Percentiles rank a stretch among this genome's conserved stretches.
These are phyloP conservation scores for Athalia circularis DNA, from an alignment of 2,888 invertebrate species.

Conservation along the genomic window DNA sequence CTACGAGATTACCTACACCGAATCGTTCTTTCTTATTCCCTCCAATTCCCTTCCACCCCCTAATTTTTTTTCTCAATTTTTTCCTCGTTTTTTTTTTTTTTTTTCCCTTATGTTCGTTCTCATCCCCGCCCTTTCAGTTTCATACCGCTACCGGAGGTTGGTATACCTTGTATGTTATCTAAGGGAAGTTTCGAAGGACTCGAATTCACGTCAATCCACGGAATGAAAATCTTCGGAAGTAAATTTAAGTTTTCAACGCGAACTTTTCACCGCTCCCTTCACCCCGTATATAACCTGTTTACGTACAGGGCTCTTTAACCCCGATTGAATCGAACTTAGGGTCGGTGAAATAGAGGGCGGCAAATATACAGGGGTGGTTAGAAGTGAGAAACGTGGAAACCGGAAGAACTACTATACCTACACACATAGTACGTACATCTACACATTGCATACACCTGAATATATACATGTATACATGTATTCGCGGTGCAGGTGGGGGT, in stretches of 20 bases:
- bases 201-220: constrained; percentile 57
- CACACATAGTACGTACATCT: not conserved
- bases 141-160: not conserved
- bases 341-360: constrained; percentile 23
- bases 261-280: constrained; percentile 4
- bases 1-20: constrained; percentile 35
- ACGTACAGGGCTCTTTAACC: constrained; percentile 23
- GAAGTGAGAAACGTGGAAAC: constrained; percentile 16
- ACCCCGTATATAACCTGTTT: constrained; percentile 4
- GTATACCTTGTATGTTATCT: no score
- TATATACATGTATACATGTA: not conserved
- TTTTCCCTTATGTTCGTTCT: no score
- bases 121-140: not conserved
- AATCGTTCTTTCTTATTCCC: constrained; percentile 9
- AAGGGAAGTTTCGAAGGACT: constrained; percentile 45
- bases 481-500: constrained; percentile 2
- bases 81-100: not conserved
- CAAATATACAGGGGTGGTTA: constrained; percentile 27
- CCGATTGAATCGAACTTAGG: constrained; percentile 21
- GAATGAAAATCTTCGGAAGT: constrained; percentile 65
- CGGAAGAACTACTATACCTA: constrained; percentile 25
- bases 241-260: constrained; percentile 60
- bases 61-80: not conserved
- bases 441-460: not conserved
- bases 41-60: not conserved